phyloP scores from a whole-genome alignment of 2,888 invertebrate genomes.

The Galerucella pusilla region DNA sequence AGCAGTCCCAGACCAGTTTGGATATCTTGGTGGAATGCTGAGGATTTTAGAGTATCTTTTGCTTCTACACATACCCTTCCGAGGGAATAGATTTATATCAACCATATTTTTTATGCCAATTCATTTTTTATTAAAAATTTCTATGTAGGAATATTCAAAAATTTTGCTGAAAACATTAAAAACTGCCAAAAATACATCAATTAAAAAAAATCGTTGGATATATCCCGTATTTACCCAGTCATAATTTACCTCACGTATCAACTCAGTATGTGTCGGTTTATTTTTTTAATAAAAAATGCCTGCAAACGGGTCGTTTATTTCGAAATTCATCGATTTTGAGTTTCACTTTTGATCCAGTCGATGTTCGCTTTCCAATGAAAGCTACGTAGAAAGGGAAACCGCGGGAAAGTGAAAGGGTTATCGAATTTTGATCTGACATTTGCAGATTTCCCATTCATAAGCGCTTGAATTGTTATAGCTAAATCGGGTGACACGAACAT shows the following conservation, averaged over 20 bases:
- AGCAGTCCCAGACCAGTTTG: too few relatives aligned
- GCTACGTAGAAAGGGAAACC: slow-evolving; percentile 4
- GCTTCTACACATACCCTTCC: too few relatives aligned
- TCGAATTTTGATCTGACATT: slow-evolving; percentile 21
- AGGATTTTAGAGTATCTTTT: too few relatives aligned
- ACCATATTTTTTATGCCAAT: too few relatives aligned
- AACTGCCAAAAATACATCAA: too few relatives aligned
- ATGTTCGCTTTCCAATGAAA: slow-evolving; percentile 7
- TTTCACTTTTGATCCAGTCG: slow-evolving; percentile 16
- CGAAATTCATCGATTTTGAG: background rate
- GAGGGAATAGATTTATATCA: too few relatives aligned
- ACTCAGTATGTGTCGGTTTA: background rate
- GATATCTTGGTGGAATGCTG: too few relatives aligned
- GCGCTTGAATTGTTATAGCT: background rate
- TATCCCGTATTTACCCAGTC: background rate
- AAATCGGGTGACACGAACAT: slow-evolving; percentile 5
- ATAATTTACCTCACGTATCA: background rate
- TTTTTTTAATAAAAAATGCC: background rate
- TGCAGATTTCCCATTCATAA: slow-evolving; percentile 32
- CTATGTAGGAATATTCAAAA: too few relatives aligned
- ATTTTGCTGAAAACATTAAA: too few relatives aligned
- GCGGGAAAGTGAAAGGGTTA: slow-evolving; percentile 24
- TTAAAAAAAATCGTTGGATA: too few relatives aligned
- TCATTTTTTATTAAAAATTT: too few relatives aligned
- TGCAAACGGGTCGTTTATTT: background rate